These are phyloP conservation scores for Paramuricea clavata DNA, from an alignment of 92 coral and sea anemone species.

Conservation along the genomic window DNA sequence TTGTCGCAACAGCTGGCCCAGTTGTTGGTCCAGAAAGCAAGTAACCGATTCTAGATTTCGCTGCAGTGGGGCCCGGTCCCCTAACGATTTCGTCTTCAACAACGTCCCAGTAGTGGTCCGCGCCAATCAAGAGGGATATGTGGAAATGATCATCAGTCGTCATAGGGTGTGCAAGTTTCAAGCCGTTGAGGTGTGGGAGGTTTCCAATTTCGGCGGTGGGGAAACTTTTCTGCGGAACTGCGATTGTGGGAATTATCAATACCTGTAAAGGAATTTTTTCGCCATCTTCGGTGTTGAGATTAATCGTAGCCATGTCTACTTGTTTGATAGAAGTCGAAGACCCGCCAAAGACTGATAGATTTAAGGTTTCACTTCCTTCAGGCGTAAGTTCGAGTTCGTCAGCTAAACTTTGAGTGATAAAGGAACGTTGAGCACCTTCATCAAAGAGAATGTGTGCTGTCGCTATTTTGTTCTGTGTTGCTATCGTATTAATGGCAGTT, in stretches of 20 bases:
- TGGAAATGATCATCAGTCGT: conserved; percentile 61
- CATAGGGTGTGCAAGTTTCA: conserved; percentile 75
- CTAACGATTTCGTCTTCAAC: conserved; percentile 62
- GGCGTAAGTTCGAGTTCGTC: conserved; percentile 48
- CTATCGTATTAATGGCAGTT: neutral
- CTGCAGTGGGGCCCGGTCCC: conserved; percentile 41
- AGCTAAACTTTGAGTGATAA: conserved; percentile 64
- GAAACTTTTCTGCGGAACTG: conserved; percentile 56
- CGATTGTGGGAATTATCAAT: conserved; percentile 52
- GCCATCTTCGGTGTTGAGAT: too few species aligned
- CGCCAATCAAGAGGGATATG: conserved; percentile 65
- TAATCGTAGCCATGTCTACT: too few species aligned
- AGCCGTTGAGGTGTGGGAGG: too few species aligned
- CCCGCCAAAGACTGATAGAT: conserved; percentile 55
- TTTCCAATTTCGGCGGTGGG: conserved; percentile 40
- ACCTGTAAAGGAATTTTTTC: conserved; percentile 60
- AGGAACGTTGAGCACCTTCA: conserved; percentile 73
- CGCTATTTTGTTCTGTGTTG: neutral
- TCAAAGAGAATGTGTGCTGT: conserved; percentile 52
- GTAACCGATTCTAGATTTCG: conserved; percentile 52
- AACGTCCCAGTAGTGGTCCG: conserved; percentile 72
- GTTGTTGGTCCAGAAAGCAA: conserved; percentile 13
- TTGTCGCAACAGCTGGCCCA: neutral
- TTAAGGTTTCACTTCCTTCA: conserved; percentile 24
- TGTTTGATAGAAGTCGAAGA: conserved; percentile 31